phyloP scores from a whole-genome alignment of 53 echinoderm and acorn worm species.

The Patiria pectinifera region DNA sequence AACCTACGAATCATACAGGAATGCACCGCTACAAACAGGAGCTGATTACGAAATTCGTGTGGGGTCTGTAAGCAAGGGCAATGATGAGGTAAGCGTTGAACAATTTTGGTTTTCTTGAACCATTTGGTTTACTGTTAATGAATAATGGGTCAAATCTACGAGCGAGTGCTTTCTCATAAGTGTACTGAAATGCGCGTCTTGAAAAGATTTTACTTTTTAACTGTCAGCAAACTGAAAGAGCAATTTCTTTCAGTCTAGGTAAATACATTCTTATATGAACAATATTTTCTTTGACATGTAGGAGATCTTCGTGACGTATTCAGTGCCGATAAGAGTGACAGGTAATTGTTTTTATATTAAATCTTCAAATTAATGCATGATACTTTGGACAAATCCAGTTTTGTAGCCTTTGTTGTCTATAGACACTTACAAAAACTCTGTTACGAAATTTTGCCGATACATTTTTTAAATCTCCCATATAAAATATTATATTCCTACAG shows the following conservation, averaged over 20 bases:
- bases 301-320: neutral
- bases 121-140: neutral
- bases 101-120: neutral
- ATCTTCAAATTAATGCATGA: neutral
- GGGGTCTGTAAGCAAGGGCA: slow-evolving; percentile 9
- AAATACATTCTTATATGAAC: neutral
- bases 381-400: neutral
- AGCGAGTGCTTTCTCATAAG: neutral
- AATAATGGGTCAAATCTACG: neutral
- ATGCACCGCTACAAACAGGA: slow-evolving; percentile 11
- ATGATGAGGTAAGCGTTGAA: neutral
- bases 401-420: too few species aligned
- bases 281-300: neutral
- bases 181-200: neutral
- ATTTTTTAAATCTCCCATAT: too few species aligned
- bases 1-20: slow-evolving; percentile 9
- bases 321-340: neutral
- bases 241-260: neutral
- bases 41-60: slow-evolving; percentile 6
- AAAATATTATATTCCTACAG: too few species aligned
- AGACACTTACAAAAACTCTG: too few species aligned
- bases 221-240: neutral
- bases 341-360: neutral
- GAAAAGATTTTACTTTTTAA: neutral
- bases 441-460: neutral